Evolutionary conservation across 2,113 vertebrate species (phyloP).

Genomic region (Columba janthina): DNA sequence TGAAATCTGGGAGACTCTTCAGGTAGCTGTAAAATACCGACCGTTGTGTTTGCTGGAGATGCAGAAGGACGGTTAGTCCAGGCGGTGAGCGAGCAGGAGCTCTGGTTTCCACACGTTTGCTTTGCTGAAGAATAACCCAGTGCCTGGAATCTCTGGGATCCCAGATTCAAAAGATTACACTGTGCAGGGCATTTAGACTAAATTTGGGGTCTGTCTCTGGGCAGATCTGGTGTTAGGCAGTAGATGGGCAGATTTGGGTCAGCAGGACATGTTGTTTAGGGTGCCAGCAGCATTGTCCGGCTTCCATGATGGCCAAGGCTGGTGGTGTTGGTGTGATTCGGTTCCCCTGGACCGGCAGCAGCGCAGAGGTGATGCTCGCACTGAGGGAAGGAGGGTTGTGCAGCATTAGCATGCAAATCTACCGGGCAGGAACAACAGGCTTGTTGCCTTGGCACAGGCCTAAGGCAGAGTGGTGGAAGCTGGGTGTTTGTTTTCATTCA

Average conservation of each 20-base stretch:
- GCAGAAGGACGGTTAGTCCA: neutral
- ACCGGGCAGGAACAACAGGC: neutral
- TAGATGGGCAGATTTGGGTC: neutral
- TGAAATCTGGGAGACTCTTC: neutral
- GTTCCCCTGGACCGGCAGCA: neutral
- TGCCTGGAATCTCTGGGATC: neutral
- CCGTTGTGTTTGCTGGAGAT: neutral
- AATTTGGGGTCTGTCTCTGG: neutral
- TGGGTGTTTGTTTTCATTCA: neutral
- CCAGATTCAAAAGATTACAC: neutral
- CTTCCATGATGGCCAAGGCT: accelerated
- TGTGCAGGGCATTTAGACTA: neutral
- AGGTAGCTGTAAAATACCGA: neutral
- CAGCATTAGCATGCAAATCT: neutral
- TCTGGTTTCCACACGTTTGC: neutral
- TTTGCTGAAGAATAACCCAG: neutral
- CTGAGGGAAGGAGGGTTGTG: neutral
- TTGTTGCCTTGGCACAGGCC: neutral
- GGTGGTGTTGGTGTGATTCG: neutral
- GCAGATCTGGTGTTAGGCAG: neutral
- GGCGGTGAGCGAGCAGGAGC: neutral
- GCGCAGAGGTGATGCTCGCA: neutral
- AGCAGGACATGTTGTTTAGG: neutral
- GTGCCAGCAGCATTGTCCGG: neutral
- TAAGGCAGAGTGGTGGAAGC: neutral